These are phyloP conservation scores for Brassicogethes aeneus DNA, from an alignment of 2,888 invertebrate species.

Conservation along the genomic window DNA sequence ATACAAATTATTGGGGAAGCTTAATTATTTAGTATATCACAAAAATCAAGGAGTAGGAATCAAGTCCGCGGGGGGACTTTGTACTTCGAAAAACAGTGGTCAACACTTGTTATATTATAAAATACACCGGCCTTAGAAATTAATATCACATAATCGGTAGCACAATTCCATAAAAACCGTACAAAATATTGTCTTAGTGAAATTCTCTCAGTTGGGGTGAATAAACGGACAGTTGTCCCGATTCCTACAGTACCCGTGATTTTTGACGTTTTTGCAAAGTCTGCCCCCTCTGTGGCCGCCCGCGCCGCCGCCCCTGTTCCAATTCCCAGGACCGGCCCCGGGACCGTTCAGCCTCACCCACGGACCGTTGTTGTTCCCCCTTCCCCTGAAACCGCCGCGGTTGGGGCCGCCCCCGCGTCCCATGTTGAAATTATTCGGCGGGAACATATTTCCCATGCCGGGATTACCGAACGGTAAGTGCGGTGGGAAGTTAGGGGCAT, in stretches of 20 bases:
- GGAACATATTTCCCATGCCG: conserved; percentile 41
- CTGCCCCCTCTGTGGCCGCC: conserved; percentile 41
- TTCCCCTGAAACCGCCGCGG: conserved; percentile 18
- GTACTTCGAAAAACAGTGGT: not conserved
- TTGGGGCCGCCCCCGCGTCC: conserved; percentile 25
- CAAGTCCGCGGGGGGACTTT: too few species aligned
- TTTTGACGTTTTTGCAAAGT: conserved; percentile 71
- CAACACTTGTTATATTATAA: conserved; percentile 1
- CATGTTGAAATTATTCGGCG: conserved; percentile 36
- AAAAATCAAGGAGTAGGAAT: too few species aligned
- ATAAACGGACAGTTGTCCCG: conserved; percentile 76
- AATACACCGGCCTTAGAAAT: not conserved
- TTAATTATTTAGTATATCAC: too few species aligned
- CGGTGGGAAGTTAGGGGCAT: conserved; percentile 28
- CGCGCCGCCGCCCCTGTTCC: conserved; percentile 45
- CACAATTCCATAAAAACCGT: not conserved
- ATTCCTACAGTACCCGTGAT: conserved; percentile 71
- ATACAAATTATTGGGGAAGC: too few species aligned
- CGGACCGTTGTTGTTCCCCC: conserved; percentile 45
- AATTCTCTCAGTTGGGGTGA: conserved; percentile 47
- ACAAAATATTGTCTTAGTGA: too few species aligned
- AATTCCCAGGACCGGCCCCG: conserved; percentile 32
- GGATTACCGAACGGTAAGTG: conserved; percentile 19
- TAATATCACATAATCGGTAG: conserved; percentile 1
- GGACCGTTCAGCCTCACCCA: conserved; percentile 41